These are phyloP conservation scores for Mus pahari DNA, from an alignment of 2,113 vertebrate genomes.

Conservation along the genomic window DNA sequence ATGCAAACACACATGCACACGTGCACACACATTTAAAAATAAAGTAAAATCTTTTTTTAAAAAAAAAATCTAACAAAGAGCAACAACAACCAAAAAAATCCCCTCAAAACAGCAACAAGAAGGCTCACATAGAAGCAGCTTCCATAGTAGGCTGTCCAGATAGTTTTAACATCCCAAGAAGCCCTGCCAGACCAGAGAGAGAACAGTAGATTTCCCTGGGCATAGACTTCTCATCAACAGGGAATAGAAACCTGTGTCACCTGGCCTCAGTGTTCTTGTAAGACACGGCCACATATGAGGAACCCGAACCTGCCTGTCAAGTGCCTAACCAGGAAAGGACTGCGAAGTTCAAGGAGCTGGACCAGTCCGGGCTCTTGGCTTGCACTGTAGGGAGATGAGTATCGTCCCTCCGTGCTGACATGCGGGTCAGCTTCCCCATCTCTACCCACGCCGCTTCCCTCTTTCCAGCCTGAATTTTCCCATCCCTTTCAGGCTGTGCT, in stretches of 20 bases:
- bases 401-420: not conserved
- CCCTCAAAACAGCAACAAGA: not conserved
- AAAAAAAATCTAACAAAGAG: not conserved
- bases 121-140: not conserved
- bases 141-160: not conserved
- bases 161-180: not conserved
- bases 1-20: not conserved
- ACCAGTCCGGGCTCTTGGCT: not conserved
- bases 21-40: not conserved
- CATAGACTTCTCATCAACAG: not conserved
- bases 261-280: not conserved
- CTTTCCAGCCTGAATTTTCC: not conserved
- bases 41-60: not conserved
- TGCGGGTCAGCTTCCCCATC: not conserved
- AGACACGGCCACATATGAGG: not conserved
- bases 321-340: too few relatives aligned
- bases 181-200: not conserved
- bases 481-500: not conserved
- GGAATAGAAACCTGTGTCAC: not conserved
- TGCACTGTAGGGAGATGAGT: not conserved
- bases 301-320: not conserved
- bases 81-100: not conserved
- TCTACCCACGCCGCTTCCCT: not conserved
- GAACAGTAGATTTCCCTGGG: not conserved
- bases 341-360: not conserved